Conservation (phyloP, 2,797 vertebrate species). For the Crotalus adamanteus region DNA sequence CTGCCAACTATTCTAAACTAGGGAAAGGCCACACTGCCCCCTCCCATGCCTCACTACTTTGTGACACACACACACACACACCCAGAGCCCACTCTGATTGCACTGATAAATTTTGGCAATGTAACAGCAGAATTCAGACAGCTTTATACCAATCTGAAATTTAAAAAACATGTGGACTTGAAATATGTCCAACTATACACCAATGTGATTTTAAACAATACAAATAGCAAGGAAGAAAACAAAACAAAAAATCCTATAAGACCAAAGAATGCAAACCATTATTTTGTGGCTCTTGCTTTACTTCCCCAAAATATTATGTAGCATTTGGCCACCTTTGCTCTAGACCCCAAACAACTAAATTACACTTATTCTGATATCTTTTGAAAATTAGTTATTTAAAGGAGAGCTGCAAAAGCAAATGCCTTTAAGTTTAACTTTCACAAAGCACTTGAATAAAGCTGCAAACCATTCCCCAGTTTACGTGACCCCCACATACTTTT, state of each 20-base stretch:
- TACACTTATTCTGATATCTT: not conserved
- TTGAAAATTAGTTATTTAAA: not conserved
- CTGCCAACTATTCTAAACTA: not conserved
- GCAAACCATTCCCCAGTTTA: not conserved
- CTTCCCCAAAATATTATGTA: not conserved
- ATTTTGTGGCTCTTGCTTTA: not conserved
- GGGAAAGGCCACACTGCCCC: not conserved
- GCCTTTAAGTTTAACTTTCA: not conserved
- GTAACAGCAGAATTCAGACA: not conserved
- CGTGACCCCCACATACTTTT: slow-evolving; percentile 80
- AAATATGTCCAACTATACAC: not conserved
- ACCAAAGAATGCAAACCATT: not conserved
- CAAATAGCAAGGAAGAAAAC: not conserved
- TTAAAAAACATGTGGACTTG: not conserved
- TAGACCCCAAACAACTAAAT: too few species aligned
- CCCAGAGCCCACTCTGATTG: not conserved
- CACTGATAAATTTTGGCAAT: not conserved
- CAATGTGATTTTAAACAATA: not conserved
- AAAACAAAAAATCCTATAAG: not conserved
- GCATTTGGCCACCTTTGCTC: not conserved
- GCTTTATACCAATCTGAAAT: not conserved
- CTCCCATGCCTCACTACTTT: not conserved
- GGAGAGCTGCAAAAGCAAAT: not conserved
- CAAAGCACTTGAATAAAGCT: not conserved
- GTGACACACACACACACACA: not conserved